Evolutionary conservation across 2,797 vertebrate genomes (phyloP), one percentile per base, ranked within the genome.

Genomic region (Vireo griseus): DNA sequence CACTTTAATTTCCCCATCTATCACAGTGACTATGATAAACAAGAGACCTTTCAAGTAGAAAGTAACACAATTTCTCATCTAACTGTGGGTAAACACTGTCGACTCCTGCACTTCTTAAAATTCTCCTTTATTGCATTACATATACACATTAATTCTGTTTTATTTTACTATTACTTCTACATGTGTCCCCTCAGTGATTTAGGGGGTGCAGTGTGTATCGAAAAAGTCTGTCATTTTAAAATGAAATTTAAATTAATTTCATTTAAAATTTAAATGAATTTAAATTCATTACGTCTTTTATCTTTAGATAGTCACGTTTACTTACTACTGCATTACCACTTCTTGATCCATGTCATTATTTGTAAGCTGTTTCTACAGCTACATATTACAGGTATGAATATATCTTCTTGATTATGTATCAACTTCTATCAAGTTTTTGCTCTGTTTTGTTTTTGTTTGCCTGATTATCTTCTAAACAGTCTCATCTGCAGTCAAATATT

Each of bases 171-270:
- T 13, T 63, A 48, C 6, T 31, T 37, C 33, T 59, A 28, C 8
- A n/a, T 1, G 2, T 7, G 2, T 8, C 21, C 5, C 5, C 9
- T 67, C 29, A 42, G 16, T 18, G 21, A 61, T 35, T 35, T 35
- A 35, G 35, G 35, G 35, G 35, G 35, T 45, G 10, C 10, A 44
- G 7, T 21, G 9, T 1, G 1, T 37, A 63, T 4, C 51, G 18
- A 40, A 44, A 52, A 74, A 45, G 2, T 25, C 9, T 31, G 81
- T 40, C 21, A 8, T 35, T 35, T 35, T 35, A 8, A 35, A 35
- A 35, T 35, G 35, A 35, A 35, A 35, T 35, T 35, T 35, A 35
- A 35, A 35, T 35, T 35, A 35, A 35, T 35, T 35, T 35, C 35
- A 35, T 35, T 35, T 35, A 35, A 35, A 35, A 35, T 35, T 35